These are phyloP conservation scores for Cremastinae sp. DNA, from an alignment of 2,888 invertebrate genomes.

Conservation along the genomic window DNA sequence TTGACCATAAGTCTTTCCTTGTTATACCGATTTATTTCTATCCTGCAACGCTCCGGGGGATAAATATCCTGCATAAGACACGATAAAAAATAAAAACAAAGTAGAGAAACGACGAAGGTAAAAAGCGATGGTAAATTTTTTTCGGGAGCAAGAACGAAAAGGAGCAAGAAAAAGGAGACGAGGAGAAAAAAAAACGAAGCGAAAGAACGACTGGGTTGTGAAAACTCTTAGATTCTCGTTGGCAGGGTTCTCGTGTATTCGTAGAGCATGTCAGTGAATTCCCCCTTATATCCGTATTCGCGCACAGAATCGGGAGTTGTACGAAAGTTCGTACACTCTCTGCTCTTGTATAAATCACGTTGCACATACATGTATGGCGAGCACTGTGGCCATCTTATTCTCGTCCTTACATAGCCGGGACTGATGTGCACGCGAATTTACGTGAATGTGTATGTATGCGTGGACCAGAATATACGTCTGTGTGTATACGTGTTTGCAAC, in stretches of 20 bases:
- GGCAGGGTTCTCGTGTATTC: slow-evolving; percentile 22
- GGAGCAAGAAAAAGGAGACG: slow-evolving; percentile 36
- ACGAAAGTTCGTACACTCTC: slow-evolving; percentile 43
- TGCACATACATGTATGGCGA: slow-evolving; percentile 44
- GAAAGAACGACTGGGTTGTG: slow-evolving; percentile 30
- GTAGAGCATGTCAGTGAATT: slow-evolving; percentile 15
- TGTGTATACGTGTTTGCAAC: too few species aligned
- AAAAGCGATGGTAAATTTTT: too few species aligned
- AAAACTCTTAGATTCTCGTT: slow-evolving; percentile 47
- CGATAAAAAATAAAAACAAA: slow-evolving; percentile 16
- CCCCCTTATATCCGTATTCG: neutral
- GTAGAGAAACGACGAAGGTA: slow-evolving; percentile 12
- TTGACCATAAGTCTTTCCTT: slow-evolving; percentile 45
- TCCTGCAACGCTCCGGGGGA: slow-evolving; percentile 44
- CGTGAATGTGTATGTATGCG: too few species aligned
- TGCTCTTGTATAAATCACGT: slow-evolving; percentile 55
- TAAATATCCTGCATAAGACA: slow-evolving; percentile 47
- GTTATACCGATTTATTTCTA: slow-evolving; percentile 59
- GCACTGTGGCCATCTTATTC: slow-evolving; percentile 39
- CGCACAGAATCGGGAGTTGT: slow-evolving; percentile 9
- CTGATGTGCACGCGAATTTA: too few species aligned
- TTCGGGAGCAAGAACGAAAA: slow-evolving; percentile 31
- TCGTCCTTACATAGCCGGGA: too few species aligned
- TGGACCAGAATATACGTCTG: too few species aligned
- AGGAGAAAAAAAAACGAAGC: slow-evolving; percentile 9